These are phyloP conservation scores for Anolis carolinensis DNA, from an alignment of 2,113 vertebrate genomes.

Conservation along the genomic window DNA sequence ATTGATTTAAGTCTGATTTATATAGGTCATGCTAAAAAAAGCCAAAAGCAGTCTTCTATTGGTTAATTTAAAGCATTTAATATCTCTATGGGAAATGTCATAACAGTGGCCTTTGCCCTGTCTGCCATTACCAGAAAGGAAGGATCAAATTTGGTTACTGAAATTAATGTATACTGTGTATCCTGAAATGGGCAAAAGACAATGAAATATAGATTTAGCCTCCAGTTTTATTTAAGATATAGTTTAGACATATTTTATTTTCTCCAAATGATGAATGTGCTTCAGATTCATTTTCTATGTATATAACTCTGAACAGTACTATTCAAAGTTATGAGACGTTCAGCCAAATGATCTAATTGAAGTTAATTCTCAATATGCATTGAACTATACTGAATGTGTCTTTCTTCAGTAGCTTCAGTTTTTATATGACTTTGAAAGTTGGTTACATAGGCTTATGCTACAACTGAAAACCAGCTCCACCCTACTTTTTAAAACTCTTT, in stretches of 20 bases:
- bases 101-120: constrained; percentile 3
- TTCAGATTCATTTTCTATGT: neutral
- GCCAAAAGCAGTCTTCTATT: neutral
- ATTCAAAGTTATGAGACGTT: neutral
- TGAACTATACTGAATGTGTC: neutral
- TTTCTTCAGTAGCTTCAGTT: neutral
- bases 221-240: neutral
- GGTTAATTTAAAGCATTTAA: neutral
- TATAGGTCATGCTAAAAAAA: neutral
- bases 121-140: neutral
- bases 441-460: constrained; percentile 32
- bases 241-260: constrained; percentile 14
- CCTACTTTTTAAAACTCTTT: constrained; percentile 22
- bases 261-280: constrained; percentile 10
- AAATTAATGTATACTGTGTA: neutral
- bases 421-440: constrained; percentile 28
- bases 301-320: neutral
- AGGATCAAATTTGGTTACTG: constrained; percentile 1
- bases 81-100: neutral
- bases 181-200: neutral
- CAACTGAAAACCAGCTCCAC: constrained; percentile 48
- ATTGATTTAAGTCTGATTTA: neutral
- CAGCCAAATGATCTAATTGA: neutral
- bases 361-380: neutral
- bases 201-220: neutral